These are phyloP conservation scores for Montipora foliosa DNA, from an alignment of 64 coral and sea anemone species.

Conservation along the genomic window DNA sequence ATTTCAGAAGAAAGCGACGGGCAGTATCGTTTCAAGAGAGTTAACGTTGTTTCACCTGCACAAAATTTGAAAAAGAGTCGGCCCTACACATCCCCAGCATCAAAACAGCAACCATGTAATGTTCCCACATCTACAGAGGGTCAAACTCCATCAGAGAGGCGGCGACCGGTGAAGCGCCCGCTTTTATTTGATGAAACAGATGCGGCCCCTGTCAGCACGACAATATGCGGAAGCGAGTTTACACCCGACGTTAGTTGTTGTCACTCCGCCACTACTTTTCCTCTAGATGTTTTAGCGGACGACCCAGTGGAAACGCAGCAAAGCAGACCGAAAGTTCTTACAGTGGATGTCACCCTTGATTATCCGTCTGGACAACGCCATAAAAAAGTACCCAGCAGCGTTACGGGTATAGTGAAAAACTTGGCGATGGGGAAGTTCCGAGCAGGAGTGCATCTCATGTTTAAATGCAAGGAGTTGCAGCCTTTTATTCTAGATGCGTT, in stretches of 20 bases:
- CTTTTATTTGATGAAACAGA: neutral
- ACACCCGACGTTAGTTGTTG: no score
- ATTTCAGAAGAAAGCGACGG: no score
- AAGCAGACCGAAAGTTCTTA: neutral
- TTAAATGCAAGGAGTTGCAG: conserved; percentile 9
- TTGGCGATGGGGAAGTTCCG: neutral
- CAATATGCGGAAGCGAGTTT: neutral
- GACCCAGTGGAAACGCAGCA: neutral
- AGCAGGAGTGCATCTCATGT: neutral
- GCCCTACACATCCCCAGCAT: neutral
- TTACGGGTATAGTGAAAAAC: conserved; percentile 18
- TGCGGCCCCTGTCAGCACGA: no score
- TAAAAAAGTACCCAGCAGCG: neutral
- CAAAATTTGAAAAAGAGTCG: neutral
- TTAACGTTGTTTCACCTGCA: no score
- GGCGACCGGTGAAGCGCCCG: neutral
- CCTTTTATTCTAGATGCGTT: neutral
- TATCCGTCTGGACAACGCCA: neutral
- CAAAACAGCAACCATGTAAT: neutral
- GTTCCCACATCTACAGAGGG: no score
- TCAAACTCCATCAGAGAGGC: neutral
- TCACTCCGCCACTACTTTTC: neutral
- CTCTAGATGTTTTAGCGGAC: neutral
- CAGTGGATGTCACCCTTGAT: neutral
- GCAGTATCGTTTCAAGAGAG: no score